Percentiles rank a stretch among this genome's conserved stretches.
Evolutionary conservation across 2,797 vertebrate species (phyloP).

Genomic region (Enteromius radiatus): DNA sequence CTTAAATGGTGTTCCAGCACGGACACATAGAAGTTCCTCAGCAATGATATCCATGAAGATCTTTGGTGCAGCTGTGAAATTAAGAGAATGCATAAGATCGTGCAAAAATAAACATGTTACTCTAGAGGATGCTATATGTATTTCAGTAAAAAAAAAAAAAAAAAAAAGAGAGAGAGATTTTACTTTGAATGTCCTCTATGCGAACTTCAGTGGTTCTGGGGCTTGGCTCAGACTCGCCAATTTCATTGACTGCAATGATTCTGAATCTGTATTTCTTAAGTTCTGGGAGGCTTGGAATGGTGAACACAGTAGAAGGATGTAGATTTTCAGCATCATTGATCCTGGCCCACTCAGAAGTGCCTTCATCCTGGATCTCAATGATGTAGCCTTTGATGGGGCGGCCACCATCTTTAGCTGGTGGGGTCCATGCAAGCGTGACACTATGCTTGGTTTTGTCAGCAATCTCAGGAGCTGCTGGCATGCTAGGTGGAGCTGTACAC

Average conservation of each 20-base stretch:
- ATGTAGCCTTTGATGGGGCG: conserved; percentile 97
- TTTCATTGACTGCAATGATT: conserved; percentile 94
- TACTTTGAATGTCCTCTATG: conserved; percentile 90
- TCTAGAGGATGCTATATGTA: background rate
- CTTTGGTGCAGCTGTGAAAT: conserved; percentile 81
- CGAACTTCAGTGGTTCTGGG: conserved; percentile 88
- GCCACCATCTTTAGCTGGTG: conserved; percentile 92
- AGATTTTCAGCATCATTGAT: conserved; percentile 89
- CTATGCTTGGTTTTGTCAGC: conserved; percentile 93
- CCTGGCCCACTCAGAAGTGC: conserved; percentile 84
- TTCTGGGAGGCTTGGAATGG: conserved; percentile 89
- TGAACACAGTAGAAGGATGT: conserved; percentile 88
- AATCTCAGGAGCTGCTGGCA: conserved; percentile 91
- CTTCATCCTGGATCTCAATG: conserved; percentile 96
- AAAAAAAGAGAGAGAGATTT: conserved; percentile 34
- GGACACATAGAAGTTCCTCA: conserved; percentile 85
- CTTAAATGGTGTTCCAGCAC: conserved; percentile 88
- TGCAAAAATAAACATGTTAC: background rate
- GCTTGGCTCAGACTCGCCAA: conserved; percentile 96
- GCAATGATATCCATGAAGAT: conserved; percentile 86
- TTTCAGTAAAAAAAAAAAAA: background rate
- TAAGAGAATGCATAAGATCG: conserved; percentile 26
- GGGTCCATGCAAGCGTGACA: conserved; percentile 89
- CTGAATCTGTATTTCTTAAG: conserved; percentile 93
- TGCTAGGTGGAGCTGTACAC: conserved; percentile 86